Evolutionary conservation across 2,797 vertebrate genomes (phyloP), one percentile per base, ranked within the genome.

Genomic region (Diplodus puntazzo): DNA sequence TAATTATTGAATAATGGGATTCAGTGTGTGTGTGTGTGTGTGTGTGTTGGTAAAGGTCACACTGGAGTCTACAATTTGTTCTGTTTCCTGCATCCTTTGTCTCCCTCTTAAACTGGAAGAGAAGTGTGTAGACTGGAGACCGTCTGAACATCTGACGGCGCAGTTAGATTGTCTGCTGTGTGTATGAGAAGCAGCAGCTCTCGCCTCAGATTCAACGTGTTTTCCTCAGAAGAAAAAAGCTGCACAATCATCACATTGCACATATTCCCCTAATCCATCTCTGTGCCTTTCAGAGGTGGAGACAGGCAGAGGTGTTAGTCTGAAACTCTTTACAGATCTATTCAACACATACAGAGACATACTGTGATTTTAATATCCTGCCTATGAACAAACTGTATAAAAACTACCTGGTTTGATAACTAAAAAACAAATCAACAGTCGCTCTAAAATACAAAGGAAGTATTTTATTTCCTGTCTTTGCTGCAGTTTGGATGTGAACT

Each of bases 271-370:
- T 46, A 5, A 39, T 71, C 61, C n/a, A 11, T 67, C 23, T 61
- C 21, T 45, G n/a, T 14, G 16, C 39, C 49, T 70, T 18, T 45
- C 65, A 12, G 67, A 64, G 63, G 69, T 61, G 69, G 55, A 68
- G 69, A 66, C 67, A 61, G 18, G 61, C n/a, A 60, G 55, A 65
- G 30, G 55, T 71, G 61, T 43, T 21, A 3, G 62, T 76, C 49
- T 81, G 73, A 64, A 64, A 50, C 0, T 7, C 54, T 65, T 80
- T 54, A 70, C 34, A 48, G 66, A 16, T 57, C 30, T 18, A 25
- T 61, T 59, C 10, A 75, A 34, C 50, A 17, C 11, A 45, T 45
- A 17, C 5, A 11, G 11, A 58, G 34, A 18, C 69, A 53, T 0
- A n/a, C 48, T 34, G 13, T 42, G 49, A 53, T 53, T 12, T 60